Base-by-base conservation (phyloP, 2,888 invertebrate genomes). In the Poecilobothrus nobilitatus region DNA sequence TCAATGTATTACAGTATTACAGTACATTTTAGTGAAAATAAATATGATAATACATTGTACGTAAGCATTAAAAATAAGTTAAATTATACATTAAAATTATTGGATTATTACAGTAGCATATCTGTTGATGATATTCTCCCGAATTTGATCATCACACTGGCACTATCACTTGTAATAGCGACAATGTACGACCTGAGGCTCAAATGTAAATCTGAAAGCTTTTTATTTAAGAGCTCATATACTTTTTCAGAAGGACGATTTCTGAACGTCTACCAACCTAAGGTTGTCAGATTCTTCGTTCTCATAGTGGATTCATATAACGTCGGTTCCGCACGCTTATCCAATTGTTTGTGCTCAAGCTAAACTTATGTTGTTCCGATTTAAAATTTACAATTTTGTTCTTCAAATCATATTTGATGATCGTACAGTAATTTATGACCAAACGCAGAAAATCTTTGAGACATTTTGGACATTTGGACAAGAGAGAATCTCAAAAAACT, bases 111-210 rank as follows among this genome's bases (percentile, higher is more conserved):
- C n/a, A n/a, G 15, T 68, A 68, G 33, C 65, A 68, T 12, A 68
- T 33, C 33, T 68, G 65, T 68, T 65, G 68, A 41, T 9, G 68
- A 68, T 9, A 68, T 21, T 34, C 65, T 65, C 8, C 62, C 67
- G 18, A 67, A 67, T 62, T 63, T 67, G 2, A 37, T 61, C 67
- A 67, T 66, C 1, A 68, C 66, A 3, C 18, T 20, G 1, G 68
- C 68, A 10, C 66, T 64, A 64, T 66, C 63, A 10, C 63, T 66
- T 63, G 68, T 68, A 22, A 53, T 41, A 41, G 41, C 44, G 33
- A 68, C 64, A 44, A 66, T 18, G 37, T 66, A 64, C 0, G n/a
- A n/a, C n/a, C n/a, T n/a, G n/a, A n/a, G n/a, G n/a, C n/a, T n/a
- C n/a, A n/a, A n/a, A n/a, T n/a, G n/a, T n/a, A n/a, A n/a, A n/a